Conservation (phyloP, 2,113 vertebrate species). For the Circaetus gallicus region DNA sequence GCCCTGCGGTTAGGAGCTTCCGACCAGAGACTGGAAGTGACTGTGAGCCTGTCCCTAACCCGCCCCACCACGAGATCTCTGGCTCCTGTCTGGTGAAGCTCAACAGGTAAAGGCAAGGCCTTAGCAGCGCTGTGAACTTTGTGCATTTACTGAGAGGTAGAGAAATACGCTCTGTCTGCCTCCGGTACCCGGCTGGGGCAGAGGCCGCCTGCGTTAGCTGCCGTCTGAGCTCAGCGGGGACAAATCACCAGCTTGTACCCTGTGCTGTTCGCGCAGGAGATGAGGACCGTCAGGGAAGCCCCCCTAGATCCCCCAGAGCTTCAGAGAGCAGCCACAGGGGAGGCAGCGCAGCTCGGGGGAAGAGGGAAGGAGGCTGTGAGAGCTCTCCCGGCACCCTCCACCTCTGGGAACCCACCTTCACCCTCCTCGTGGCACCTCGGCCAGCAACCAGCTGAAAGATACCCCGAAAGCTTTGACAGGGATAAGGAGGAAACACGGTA, state of each 20-base stretch:
- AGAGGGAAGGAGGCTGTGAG: background rate
- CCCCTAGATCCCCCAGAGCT: background rate
- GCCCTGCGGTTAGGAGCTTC: background rate
- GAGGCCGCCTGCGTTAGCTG: background rate
- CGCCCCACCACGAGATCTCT: fast-evolving
- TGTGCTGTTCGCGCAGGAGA: background rate
- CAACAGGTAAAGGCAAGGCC: background rate
- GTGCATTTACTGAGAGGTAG: background rate
- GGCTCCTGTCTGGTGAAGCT: background rate
- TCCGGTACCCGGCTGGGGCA: background rate
- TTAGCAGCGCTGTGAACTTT: background rate
- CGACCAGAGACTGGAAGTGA: background rate
- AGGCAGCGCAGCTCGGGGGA: background rate
- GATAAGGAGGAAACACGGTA: background rate
- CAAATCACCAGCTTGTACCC: background rate
- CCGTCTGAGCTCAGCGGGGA: fast-evolving
- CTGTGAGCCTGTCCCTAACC: background rate
- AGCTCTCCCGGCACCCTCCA: background rate
- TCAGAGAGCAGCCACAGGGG: background rate
- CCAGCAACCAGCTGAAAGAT: background rate
- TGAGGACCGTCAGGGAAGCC: background rate
- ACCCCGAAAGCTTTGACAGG: background rate
- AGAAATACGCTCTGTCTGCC: background rate
- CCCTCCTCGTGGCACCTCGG: background rate
- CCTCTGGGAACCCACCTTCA: background rate